Evolutionary conservation across 2,113 vertebrate genomes (phyloP).

Genomic region (Nibea coibor): DNA sequence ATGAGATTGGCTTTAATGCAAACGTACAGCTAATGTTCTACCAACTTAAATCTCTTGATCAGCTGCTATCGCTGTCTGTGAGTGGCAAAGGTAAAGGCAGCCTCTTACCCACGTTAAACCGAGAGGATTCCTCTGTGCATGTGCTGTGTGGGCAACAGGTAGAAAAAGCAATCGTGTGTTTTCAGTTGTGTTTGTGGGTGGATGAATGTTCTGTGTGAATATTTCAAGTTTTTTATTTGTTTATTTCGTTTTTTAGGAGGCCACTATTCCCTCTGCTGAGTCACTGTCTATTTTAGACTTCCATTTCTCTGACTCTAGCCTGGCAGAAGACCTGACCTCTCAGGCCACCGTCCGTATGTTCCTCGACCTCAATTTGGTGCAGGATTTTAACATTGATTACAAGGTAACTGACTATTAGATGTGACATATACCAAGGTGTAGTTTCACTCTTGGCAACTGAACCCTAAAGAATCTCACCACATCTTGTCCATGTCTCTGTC

Average conservation of each 20-base stretch:
- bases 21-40: constrained; percentile 5
- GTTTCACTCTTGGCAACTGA: not conserved
- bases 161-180: not conserved
- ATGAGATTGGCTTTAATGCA: constrained; percentile 23
- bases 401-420: constrained; percentile 83
- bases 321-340: constrained; percentile 87
- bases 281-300: constrained; percentile 89
- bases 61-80: constrained; percentile 8
- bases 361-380: constrained; percentile 91
- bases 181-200: not conserved
- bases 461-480: not conserved
- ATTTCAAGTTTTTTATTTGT: not conserved
- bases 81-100: not conserved
- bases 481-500: not conserved
- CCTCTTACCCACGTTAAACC: constrained; percentile 2
- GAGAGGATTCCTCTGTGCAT: not conserved
- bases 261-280: constrained; percentile 89
- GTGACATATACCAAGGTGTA: not conserved
- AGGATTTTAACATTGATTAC: constrained; percentile 92
- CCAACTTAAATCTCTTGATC: constrained; percentile 17
- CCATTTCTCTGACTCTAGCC: constrained; percentile 90
- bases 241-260: constrained; percentile 77
- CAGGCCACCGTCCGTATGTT: constrained; percentile 93
- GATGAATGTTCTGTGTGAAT: not conserved
- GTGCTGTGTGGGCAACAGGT: not conserved